A percentile compares a stretch with the other conserved stretches of the same genome.
Evolutionary conservation across 2,888 invertebrate genomes (phyloP).

Genomic region (Troides oblongomaculatus): DNA sequence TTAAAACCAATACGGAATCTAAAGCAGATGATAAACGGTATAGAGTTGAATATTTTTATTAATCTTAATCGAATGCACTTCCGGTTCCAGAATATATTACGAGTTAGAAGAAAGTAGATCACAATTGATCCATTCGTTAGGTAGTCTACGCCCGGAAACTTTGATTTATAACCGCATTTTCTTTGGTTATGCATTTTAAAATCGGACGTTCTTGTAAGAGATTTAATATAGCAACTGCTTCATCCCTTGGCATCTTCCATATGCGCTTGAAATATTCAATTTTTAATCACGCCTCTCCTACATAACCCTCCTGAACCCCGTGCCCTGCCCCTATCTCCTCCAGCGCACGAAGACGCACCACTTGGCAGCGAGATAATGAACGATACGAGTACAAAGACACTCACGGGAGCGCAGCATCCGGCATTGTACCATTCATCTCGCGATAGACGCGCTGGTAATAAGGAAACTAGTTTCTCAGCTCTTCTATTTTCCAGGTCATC

Average conservation of each 20-base stretch:
- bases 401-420: neutral
- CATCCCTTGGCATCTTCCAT: neutral
- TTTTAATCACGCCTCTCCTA: neutral
- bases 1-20: no score
- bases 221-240: neutral
- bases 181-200: no score
- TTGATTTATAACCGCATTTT: no score
- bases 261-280: neutral
- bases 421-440: slow-evolving; percentile 1
- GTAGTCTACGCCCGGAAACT: no score
- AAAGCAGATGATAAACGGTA: no score
- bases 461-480: neutral
- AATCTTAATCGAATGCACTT: no score
- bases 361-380: slow-evolving; percentile 5
- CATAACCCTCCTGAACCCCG: no score
- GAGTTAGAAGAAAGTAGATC: no score
- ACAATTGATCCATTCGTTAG: no score
- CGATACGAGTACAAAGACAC: slow-evolving; percentile 1
- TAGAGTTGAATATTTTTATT: no score
- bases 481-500: neutral
- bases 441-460: neutral
- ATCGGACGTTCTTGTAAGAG: no score
- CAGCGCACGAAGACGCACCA: neutral
- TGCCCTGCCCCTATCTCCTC: neutral
- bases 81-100: no score